Conservation (phyloP, 1,140 invertebrate species). For the Zaprionus ornatus region DNA sequence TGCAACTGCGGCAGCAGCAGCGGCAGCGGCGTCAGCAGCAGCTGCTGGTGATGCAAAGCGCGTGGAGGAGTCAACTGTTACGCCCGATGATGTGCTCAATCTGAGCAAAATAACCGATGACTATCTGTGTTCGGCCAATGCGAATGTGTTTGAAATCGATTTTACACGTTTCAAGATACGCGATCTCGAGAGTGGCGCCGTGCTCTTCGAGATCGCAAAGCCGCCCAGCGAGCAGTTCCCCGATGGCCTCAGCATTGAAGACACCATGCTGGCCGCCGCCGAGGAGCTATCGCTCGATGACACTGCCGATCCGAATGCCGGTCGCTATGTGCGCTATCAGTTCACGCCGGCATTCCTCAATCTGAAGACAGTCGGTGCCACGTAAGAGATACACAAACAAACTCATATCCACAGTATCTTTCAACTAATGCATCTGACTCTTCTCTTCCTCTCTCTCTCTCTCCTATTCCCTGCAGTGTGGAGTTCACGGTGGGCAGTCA, state of each 20-base stretch:
- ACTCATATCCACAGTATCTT: background rate
- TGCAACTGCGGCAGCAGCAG: conserved; percentile 8
- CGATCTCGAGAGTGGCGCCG: conserved; percentile 95
- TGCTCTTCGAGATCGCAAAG: conserved; percentile 99
- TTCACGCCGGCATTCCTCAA: conserved; percentile 98
- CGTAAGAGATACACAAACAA: conserved; percentile 86
- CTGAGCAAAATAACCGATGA: conserved; percentile 87
- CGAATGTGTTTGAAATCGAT: conserved; percentile 98
- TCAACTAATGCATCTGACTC: background rate
- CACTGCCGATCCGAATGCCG: conserved; percentile 93
- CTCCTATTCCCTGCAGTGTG: conserved; percentile 87
- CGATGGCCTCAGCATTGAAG: conserved; percentile 86
- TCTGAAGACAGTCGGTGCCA: conserved; percentile 97
- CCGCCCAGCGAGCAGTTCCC: conserved; percentile 88
- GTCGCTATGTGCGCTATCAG: conserved; percentile 98
- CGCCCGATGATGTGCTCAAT: conserved; percentile 87
- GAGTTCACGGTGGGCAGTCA: conserved; percentile 97
- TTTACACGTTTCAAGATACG: conserved; percentile 99
- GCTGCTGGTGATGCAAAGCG: conserved; percentile 46
- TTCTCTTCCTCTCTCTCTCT: background rate
- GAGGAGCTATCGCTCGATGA: conserved; percentile 85
- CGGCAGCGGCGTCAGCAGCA: background rate
- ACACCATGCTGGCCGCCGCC: conserved; percentile 85
- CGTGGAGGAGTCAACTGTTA: conserved; percentile 79
- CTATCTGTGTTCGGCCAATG: conserved; percentile 97